phyloP scores from a whole-genome alignment of 2,113 vertebrate genomes.

The Anguilla rostrata region DNA sequence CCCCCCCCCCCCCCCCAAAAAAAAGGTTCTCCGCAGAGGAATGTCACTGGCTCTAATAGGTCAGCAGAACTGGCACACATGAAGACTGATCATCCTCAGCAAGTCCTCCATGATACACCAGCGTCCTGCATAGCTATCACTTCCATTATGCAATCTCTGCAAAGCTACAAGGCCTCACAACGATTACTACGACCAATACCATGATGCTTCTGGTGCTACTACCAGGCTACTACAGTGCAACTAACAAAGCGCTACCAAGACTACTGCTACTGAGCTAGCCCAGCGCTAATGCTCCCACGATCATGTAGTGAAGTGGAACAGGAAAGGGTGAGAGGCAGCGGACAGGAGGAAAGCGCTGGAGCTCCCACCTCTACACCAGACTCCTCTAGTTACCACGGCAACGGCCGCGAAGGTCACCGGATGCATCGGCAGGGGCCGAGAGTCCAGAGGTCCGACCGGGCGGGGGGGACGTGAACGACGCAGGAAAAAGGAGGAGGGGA shows the following conservation, averaged over 20 bases:
- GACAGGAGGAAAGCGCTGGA: background rate
- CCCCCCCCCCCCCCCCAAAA: too few species aligned
- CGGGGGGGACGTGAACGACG: background rate
- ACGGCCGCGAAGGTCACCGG: background rate
- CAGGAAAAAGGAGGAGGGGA: constrained; percentile 11
- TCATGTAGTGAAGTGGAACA: background rate
- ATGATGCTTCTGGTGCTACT: background rate
- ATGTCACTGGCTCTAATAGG: too few species aligned
- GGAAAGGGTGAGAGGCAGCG: background rate
- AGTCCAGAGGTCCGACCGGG: background rate
- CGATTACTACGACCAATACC: background rate
- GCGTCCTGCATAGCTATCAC: background rate
- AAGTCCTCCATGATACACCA: background rate
- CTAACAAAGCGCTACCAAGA: background rate
- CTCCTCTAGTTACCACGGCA: background rate
- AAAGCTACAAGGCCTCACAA: background rate
- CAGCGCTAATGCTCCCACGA: background rate
- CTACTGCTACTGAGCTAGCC: background rate
- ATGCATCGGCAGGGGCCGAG: background rate
- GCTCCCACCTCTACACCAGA: background rate
- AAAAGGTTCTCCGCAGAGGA: too few species aligned
- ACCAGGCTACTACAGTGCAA: background rate
- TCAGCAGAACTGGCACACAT: too few species aligned
- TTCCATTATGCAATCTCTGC: background rate
- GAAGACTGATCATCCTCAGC: too few species aligned